A percentile compares a stretch with the other conserved stretches of the same genome.
Evolutionary conservation across 2,888 invertebrate species (phyloP).

Genomic region (Miltochrista miniata): DNA sequence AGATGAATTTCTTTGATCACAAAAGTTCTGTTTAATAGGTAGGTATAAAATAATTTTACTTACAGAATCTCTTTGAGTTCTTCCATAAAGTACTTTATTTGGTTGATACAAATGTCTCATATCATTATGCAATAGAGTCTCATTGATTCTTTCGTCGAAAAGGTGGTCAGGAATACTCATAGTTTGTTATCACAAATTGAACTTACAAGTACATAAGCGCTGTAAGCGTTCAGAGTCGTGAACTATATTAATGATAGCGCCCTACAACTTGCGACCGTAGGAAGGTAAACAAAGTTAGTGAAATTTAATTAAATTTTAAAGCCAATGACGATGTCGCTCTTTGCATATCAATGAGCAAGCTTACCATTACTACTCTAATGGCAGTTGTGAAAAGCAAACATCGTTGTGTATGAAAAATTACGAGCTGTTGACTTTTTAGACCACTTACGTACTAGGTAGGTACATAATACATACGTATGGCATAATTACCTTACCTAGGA

Average conservation of each 20-base stretch:
- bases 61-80: conserved; percentile 69
- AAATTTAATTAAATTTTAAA: conserved; percentile 74
- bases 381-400: background rate
- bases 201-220: background rate
- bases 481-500: too few species aligned
- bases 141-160: conserved; percentile 72
- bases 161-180: conserved; percentile 68
- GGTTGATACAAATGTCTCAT: conserved; percentile 66
- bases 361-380: conserved; percentile 1
- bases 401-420: background rate
- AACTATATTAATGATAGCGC: conserved; percentile 33
- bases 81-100: conserved; percentile 56
- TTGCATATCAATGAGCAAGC: conserved; percentile 61
- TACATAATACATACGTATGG: too few species aligned
- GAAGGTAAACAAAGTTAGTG: conserved; percentile 58
- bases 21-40: too few species aligned
- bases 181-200: background rate
- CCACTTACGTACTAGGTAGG: background rate
- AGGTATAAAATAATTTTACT: conserved; percentile 38
- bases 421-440: background rate
- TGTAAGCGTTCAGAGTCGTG: conserved; percentile 1
- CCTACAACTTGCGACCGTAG: conserved; percentile 50
- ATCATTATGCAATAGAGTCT: conserved; percentile 59
- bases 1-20: too few species aligned
- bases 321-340: conserved; percentile 57